Evolutionary conservation across 2,113 vertebrate genomes (phyloP).

Genomic region (Marcusenius ussheri): DNA sequence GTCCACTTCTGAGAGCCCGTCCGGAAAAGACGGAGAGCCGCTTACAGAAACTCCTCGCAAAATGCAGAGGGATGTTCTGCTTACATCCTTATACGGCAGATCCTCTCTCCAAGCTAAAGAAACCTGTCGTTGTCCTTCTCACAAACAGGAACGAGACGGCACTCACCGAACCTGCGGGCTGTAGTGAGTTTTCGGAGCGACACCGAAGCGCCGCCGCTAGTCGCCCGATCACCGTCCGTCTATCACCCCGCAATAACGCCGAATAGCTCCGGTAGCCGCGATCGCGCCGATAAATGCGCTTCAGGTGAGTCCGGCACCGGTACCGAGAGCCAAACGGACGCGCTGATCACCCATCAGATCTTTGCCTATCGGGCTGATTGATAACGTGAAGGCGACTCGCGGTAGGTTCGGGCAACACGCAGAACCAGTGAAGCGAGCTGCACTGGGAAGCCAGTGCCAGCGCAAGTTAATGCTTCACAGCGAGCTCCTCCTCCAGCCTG

Average conservation of each 20-base stretch:
- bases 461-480: background rate
- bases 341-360: constrained; percentile 36
- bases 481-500: background rate
- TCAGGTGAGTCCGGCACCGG: background rate
- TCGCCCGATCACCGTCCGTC: background rate
- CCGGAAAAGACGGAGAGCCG: background rate
- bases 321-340: background rate
- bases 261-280: background rate
- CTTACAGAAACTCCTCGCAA: background rate
- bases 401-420: background rate
- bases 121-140: background rate
- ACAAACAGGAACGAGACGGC: background rate
- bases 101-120: background rate
- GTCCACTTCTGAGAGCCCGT: background rate
- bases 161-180: background rate
- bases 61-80: background rate
- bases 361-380: background rate
- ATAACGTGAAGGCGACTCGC: background rate
- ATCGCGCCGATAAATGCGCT: background rate
- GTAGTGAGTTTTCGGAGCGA: background rate
- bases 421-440: background rate
- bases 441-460: background rate
- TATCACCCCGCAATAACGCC: background rate
- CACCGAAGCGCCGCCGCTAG: background rate
- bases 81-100: background rate